A percentile compares a stretch with the other conserved stretches of the same genome.
Conservation (phyloP, 1,140 invertebrate species). For the Rhysida immarginata region DNA sequence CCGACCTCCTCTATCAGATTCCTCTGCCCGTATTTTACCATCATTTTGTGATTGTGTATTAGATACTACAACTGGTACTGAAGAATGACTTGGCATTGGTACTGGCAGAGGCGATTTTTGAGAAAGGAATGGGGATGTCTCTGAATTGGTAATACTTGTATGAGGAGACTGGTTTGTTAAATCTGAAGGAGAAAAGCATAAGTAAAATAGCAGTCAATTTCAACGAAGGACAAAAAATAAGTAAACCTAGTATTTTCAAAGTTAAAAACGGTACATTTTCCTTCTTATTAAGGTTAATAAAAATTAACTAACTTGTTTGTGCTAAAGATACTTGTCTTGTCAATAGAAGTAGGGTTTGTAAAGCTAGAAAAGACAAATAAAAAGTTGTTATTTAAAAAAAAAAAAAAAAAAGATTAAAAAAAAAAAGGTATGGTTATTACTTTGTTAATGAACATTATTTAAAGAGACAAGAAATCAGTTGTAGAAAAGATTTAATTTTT, state of each 20-base stretch:
- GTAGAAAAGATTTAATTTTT: too few species aligned
- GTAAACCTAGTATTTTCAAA: too few species aligned
- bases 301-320: conserved; percentile 8
- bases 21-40: neutral
- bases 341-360: conserved; percentile 40
- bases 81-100: conserved; percentile 7
- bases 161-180: conserved; percentile 4
- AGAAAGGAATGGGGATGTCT: conserved; percentile 11
- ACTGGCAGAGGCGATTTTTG: conserved; percentile 15
- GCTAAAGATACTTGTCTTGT: conserved; percentile 19
- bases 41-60: neutral
- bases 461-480: too few species aligned
- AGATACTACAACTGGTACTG: neutral
- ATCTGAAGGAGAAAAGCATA: neutral
- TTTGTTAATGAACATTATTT: too few species aligned
- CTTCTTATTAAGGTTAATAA: too few species aligned
- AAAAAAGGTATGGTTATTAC: too few species aligned
- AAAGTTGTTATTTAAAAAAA: too few species aligned
- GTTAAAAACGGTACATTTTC: too few species aligned
- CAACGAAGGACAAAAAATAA: too few species aligned
- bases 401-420: too few species aligned
- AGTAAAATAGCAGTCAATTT: too few species aligned
- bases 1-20: conserved; percentile 10
- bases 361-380: conserved; percentile 39
- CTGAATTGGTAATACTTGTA: neutral